Evolutionary conservation across 2,113 vertebrate species (phyloP).

Genomic region (Cinclus mexicanus): DNA sequence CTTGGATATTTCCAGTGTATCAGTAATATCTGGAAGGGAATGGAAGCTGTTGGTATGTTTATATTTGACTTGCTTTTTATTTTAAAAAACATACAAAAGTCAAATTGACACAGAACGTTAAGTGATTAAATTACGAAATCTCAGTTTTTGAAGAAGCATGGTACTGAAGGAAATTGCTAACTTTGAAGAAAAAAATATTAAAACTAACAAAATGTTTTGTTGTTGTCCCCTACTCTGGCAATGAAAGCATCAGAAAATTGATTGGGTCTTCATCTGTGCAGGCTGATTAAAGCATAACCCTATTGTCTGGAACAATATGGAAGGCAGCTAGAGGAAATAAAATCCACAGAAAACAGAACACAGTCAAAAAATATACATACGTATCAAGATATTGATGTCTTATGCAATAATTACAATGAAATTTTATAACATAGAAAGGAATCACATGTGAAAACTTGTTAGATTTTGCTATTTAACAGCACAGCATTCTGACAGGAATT

Average conservation of each 20-base stretch:
- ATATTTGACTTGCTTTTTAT: background rate
- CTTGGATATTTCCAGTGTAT: background rate
- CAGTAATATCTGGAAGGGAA: background rate
- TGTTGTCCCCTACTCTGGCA: slow-evolving; percentile 54
- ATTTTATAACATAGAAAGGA: slow-evolving; percentile 18
- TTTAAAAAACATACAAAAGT: background rate
- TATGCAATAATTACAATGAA: slow-evolving; percentile 40
- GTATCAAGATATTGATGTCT: slow-evolving; percentile 16
- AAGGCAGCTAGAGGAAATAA: slow-evolving; percentile 80
- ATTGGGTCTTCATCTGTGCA: slow-evolving; percentile 68
- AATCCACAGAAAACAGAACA: slow-evolving; percentile 66
- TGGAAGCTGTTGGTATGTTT: background rate
- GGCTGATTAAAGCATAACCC: slow-evolving; percentile 69
- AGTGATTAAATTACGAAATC: background rate
- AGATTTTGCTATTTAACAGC: background rate
- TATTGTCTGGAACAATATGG: slow-evolving; percentile 84
- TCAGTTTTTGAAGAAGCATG: background rate
- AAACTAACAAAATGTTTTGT: slow-evolving; percentile 13
- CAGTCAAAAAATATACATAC: slow-evolving; percentile 47
- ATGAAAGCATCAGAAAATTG: slow-evolving; percentile 57
- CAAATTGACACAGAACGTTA: background rate
- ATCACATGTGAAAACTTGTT: background rate
- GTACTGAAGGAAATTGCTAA: background rate
- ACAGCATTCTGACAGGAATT: background rate
- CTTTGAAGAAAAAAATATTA: background rate